phyloP scores from a whole-genome alignment of 1,140 invertebrate species.

The Lethocerus indicus region DNA sequence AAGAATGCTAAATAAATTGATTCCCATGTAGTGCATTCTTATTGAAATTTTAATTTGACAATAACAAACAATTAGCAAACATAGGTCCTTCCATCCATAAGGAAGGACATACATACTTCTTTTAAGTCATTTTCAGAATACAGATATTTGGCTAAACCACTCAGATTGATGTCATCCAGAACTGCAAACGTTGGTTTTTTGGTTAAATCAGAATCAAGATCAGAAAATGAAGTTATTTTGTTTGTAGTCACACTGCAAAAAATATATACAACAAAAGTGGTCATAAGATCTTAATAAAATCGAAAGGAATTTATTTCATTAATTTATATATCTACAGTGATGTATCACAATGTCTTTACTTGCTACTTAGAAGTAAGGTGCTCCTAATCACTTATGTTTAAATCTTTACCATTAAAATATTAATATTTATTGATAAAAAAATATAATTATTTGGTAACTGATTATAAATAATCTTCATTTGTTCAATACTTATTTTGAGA shows the following conservation, averaged over 20 bases:
- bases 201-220: slow-evolving; percentile 10
- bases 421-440: neutral
- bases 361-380: too few species aligned
- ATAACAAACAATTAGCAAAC: neutral
- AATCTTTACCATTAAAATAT: neutral
- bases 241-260: slow-evolving; percentile 3
- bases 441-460: neutral
- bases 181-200: slow-evolving; percentile 8
- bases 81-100: neutral
- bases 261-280: neutral
- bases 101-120: slow-evolving; percentile 8
- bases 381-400: too few species aligned
- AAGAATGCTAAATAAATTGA: neutral
- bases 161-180: slow-evolving; percentile 11
- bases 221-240: slow-evolving; percentile 4
- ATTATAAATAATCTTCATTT: too few species aligned
- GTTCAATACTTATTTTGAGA: too few species aligned
- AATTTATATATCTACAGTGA: too few species aligned
- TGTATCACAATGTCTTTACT: too few species aligned
- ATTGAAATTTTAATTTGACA: neutral
- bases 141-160: slow-evolving; percentile 6
- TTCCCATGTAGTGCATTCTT: neutral
- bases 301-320: neutral
- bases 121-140: slow-evolving; percentile 9
- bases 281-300: neutral